phyloP scores from a whole-genome alignment of 2,113 vertebrate genomes.

The Xenus cinereus region DNA sequence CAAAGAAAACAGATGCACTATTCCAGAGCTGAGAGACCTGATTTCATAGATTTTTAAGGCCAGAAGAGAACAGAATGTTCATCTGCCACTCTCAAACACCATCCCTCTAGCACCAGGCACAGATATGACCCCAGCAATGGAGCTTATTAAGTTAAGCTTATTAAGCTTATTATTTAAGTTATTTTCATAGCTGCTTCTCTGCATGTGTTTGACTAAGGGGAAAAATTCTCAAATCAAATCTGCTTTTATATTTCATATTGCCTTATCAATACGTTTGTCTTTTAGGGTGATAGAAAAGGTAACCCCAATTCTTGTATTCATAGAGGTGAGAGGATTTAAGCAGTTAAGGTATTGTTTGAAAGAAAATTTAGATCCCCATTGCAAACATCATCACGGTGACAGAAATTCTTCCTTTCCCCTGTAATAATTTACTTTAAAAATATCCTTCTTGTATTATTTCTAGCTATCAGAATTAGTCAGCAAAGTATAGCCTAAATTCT shows the following conservation, averaged over 20 bases:
- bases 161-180: neutral
- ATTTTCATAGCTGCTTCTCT: neutral
- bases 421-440: constrained; percentile 6
- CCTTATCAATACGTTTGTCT: neutral
- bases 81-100: neutral
- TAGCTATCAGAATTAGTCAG: neutral
- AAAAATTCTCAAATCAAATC: neutral
- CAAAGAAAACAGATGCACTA: neutral
- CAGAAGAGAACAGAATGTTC: neutral
- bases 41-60: neutral
- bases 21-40: neutral
- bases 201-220: neutral
- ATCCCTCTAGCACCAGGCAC: neutral
- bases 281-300: neutral
- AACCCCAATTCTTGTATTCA: neutral
- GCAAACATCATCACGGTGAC: neutral
- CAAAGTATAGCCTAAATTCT: neutral
- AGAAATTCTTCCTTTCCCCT: neutral
- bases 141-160: neutral
- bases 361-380: neutral
- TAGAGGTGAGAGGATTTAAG: neutral
- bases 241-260: neutral
- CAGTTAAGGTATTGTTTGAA: neutral
- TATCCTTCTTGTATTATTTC: neutral
- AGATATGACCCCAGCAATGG: neutral